Conservation (phyloP, 2,888 invertebrate species). For the Philereme transversata region DNA sequence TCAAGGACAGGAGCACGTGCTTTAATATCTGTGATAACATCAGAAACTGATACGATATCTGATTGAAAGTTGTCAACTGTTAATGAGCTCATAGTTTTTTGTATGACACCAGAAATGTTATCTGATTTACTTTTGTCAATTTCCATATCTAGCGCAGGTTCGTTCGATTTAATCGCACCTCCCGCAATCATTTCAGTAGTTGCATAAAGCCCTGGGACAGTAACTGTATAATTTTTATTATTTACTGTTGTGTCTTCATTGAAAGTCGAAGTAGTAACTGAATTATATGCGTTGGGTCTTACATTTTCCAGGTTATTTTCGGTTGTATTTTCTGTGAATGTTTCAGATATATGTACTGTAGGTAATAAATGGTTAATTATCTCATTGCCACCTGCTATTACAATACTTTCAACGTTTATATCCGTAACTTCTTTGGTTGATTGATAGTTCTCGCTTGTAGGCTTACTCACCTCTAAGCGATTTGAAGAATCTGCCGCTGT, state of each 20-base stretch:
- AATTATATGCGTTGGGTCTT: too few species aligned
- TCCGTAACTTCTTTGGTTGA: neutral
- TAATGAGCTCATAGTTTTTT: conserved; percentile 2
- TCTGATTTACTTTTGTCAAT: conserved; percentile 1
- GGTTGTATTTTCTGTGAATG: neutral
- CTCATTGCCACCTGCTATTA: neutral
- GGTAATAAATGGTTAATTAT: neutral
- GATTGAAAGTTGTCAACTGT: conserved; percentile 1
- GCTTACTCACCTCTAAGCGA: neutral
- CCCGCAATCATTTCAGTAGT: conserved; percentile 5
- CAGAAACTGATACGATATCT: neutral
- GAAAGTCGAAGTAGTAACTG: neutral
- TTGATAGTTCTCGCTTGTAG: neutral
- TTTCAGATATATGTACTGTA: neutral
- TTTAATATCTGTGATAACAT: neutral
- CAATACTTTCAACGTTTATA: neutral
- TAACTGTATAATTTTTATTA: neutral
- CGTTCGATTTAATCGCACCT: neutral
- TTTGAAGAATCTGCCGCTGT: neutral
- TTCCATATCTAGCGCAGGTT: neutral
- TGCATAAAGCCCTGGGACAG: conserved; percentile 1
- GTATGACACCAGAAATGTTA: neutral
- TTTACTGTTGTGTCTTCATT: neutral
- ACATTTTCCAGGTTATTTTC: neutral
- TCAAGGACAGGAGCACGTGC: neutral